Base-by-base conservation (phyloP, 2,797 vertebrate species). In the Gobio occitaniae region DNA sequence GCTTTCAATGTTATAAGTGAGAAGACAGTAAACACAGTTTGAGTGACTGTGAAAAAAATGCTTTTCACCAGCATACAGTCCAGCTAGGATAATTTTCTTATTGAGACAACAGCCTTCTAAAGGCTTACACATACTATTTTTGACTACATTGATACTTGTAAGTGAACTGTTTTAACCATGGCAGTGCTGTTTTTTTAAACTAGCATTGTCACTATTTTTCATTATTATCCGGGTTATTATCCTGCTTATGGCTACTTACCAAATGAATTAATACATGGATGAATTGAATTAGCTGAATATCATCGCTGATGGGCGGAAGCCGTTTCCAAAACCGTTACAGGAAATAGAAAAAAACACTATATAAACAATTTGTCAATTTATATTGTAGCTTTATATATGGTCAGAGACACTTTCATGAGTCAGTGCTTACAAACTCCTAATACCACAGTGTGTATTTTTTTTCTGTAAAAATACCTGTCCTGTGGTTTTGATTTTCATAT, bases 151-250 rank as follows among this genome's bases (percentile, higher is more conserved):
- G 65, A 87, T 65, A 54, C 75, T 29, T 78, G 12, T 32, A 29
- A 63, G 79, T 82, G 88, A 89, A 76, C 85, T 32, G 72, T 74
- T 56, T 68, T 83, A 80, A 89, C 82, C 78, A 80, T 85, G 70
- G 50, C 0, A 2, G 47, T 86, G 25, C 48, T 86, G 71, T 11
- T 12, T 47, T 3, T 15, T 6, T 36, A 36, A 36, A 36, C 36
- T 36, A 36, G 36, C 36, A 9, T 7, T 21, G 47, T 74, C 16
- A 32, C 19, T 52, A 71, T 25, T 3, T 6, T n/a, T 25, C 21
- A 47, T 25, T 29, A 48, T 25, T 9, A 71, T 48, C 3, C 21
- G 16, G 41, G 12, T 38, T 48, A 48, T 71, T 71, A 47, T 47
- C 21, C 21, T 2, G 5, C 6, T 25, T 70, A 25, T 25, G 44